Conservation (phyloP, 2,113 vertebrate species). For the Hemichromis elongatus region DNA sequence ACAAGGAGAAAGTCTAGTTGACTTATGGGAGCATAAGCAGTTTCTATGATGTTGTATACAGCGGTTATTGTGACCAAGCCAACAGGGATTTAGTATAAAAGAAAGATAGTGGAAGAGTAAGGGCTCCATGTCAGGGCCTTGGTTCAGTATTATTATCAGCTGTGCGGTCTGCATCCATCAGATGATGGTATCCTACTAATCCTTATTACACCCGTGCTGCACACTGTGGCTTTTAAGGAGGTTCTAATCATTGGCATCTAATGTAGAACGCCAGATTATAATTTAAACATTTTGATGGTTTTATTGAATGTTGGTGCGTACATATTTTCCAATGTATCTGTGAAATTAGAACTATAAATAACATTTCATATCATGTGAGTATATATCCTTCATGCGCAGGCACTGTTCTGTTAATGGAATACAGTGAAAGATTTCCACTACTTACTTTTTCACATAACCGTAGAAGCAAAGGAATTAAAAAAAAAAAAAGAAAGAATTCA, state of each 20-base stretch:
- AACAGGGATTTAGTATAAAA: neutral
- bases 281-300: neutral
- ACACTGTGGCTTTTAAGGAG: neutral
- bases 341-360: neutral
- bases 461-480: neutral
- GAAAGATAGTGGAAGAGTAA: neutral
- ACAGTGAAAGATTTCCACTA: neutral
- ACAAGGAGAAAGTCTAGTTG: neutral
- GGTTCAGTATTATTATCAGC: neutral
- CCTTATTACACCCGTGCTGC: neutral
- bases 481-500: neutral
- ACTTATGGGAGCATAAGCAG: neutral
- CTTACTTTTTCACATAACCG: neutral
- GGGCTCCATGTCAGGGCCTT: neutral
- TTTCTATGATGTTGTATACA: neutral
- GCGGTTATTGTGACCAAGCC: neutral
- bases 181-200: neutral
- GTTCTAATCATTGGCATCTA: neutral
- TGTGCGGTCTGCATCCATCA: neutral
- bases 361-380: neutral
- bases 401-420: neutral
- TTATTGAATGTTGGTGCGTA: neutral
- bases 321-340: neutral
- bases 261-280: neutral
- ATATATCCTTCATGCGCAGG: neutral